These are phyloP conservation scores for Mus caroli DNA, from an alignment of 2,797 vertebrate species.

Conservation along the genomic window DNA sequence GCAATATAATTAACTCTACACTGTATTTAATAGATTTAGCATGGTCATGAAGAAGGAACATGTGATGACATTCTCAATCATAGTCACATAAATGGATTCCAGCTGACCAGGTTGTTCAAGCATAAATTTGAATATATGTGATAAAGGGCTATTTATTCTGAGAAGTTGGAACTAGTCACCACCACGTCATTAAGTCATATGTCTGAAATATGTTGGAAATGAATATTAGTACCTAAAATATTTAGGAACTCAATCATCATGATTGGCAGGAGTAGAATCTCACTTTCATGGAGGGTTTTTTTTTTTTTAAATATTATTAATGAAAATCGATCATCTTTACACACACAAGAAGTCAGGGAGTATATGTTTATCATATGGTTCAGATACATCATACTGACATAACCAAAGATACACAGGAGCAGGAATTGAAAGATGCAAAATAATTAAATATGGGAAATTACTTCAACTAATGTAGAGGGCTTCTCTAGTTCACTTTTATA, in stretches of 20 bases:
- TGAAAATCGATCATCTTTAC: not conserved
- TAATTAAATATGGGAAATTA: slow-evolving; percentile 6
- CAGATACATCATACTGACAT: not conserved
- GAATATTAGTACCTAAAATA: slow-evolving; percentile 18
- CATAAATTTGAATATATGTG: slow-evolving; percentile 26
- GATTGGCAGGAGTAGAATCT: not conserved
- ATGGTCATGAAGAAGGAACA: slow-evolving; percentile 32
- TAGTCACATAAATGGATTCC: slow-evolving; percentile 25
- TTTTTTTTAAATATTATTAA: not conserved
- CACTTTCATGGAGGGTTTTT: not conserved
- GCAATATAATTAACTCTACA: slow-evolving; percentile 15
- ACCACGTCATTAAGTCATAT: slow-evolving; percentile 48
- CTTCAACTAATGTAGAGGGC: not conserved
- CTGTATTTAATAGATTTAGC: slow-evolving; percentile 44
- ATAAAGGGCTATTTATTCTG: slow-evolving; percentile 41
- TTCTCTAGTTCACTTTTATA: not conserved
- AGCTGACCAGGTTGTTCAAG: slow-evolving; percentile 12
- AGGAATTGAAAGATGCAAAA: not conserved
- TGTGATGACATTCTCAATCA: slow-evolving; percentile 1
- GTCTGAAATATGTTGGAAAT: slow-evolving; percentile 37
- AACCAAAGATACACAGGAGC: not conserved
- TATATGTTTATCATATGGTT: not conserved
- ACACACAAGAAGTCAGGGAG: not conserved
- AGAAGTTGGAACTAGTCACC: slow-evolving; percentile 28
- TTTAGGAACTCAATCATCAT: slow-evolving; percentile 21